Base-by-base conservation (phyloP, 1,140 invertebrate species). In the Neomicropteryx cornuta region DNA sequence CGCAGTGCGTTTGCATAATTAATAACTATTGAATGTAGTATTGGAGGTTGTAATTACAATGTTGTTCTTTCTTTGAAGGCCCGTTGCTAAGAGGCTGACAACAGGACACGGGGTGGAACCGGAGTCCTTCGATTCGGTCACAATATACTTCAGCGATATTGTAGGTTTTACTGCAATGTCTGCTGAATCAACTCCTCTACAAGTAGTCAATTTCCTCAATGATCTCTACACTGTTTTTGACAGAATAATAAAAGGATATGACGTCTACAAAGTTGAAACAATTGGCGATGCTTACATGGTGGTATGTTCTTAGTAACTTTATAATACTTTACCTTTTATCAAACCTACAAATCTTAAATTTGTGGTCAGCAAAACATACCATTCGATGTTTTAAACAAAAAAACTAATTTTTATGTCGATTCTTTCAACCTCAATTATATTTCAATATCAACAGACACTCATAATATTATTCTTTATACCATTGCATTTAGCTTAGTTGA, bases 121-220 rank as follows among this genome's bases (percentile, higher is more conserved):
- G 4, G 94, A 97, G 68, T 85, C 84, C 1, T 98, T 89, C 64
- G 88, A 95, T 66, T 76, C 80, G 45, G 91, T 85, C 27, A 97
- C 94, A 18, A 96, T 98, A 47, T 97, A 96, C 66, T 98, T 98
- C 68, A 96, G 91, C 55, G 95, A 98, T 63, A 97, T 98, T 61
- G 94, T 97, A 36, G 94, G 94, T 46, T 98, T 98, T 69, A 98
- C 95, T 24, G 79, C 83, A 31, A 88, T 98, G 79, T 95, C 91
- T 5, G 88, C 92, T 1, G 85, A 91, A 59, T 95, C 91, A 54
- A 88, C 90, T 31, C 92, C 94, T 23, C 71, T 97, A 48, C 64
- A 92, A 75, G 90, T 96, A 47, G 92, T 97, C 22, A 91, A 88
- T 62, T 91, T 97, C 60, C 73, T 97, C 36, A 95, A 96, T 68